Base-by-base conservation (phyloP, 2,888 invertebrate species). In the Leucozona laternaria region DNA sequence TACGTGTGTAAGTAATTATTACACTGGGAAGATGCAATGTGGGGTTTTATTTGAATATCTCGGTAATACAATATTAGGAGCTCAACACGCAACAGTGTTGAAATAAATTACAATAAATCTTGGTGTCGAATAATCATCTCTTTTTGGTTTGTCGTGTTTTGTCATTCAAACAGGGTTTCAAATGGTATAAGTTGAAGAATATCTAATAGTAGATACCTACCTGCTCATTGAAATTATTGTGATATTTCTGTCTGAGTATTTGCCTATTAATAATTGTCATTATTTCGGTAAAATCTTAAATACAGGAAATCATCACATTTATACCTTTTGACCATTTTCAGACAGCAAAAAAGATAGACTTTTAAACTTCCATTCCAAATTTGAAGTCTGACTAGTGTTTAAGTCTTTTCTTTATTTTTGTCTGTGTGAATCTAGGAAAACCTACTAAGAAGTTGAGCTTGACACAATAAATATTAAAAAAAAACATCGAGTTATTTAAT, bases 81-180 rank as follows among this genome's bases (percentile, higher is more conserved):
- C 40, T 17, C 2, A 34, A 37, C 60, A 60, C 60, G 60, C 37
- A 60, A 57, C 31, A 57, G 60, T 60, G 60, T 60, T 60, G 60
- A 60, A 60, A 37, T 22, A 40, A 60, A 60, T 60, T 60, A 60
- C 22, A 60, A 60, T 60, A 60, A 60, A 60, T 60, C 40, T 40
- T 60, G 22, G 37, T 60, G 34, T 15, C 37, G 40, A 60, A 60
- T 60, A 22, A 60, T 60, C 37, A 40, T 40, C 37, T 40, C 1
- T 37, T 40, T 60, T 20, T 22, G 22, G 4, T 60, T 60, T 22
- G 8, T 15, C 13, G 13, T 37, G 13, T 37, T 60, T 60, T 37
- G 20, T 58, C 13, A 31, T 20, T 20, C 11, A 31, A 31, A 57
- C 17, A n/a, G 37, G 20, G 37, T 22, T 58, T 15, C 4, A 11